Percentiles rank a stretch among this genome's conserved stretches.
phyloP scores from a whole-genome alignment of 2,888 invertebrate genomes.

The Melanargia galathea region DNA sequence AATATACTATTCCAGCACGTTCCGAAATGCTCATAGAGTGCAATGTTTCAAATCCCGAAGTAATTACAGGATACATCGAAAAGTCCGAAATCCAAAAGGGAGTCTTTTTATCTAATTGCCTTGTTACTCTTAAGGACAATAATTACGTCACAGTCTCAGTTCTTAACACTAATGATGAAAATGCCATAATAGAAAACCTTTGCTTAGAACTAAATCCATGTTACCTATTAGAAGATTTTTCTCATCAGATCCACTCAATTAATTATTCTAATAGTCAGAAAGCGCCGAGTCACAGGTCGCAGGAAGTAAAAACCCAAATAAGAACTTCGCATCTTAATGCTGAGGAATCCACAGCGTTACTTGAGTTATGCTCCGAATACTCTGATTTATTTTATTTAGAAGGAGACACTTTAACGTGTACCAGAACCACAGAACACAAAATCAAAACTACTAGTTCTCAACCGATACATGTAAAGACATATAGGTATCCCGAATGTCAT shows the following conservation, averaged over 20 bases:
- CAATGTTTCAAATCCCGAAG: constrained; percentile 8
- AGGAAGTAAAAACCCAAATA: too few species aligned
- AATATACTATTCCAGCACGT: constrained; percentile 14
- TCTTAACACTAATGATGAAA: not conserved
- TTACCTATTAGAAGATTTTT: not conserved
- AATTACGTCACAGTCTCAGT: not conserved
- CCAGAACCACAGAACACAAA: not conserved
- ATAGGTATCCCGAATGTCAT: not conserved
- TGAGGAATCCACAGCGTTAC: not conserved
- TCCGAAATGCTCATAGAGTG: constrained; percentile 22
- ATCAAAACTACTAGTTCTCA: not conserved
- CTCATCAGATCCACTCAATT: too few species aligned
- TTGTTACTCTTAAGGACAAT: too few species aligned
- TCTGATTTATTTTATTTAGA: constrained; percentile 2
- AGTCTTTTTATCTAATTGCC: not conserved
- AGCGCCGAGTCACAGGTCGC: too few species aligned
- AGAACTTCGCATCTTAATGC: not conserved
- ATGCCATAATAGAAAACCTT: not conserved
- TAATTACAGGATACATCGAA: not conserved
- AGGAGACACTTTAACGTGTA: not conserved
- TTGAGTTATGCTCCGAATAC: not conserved
- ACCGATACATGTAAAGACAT: not conserved
- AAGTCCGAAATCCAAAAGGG: constrained; percentile 28
- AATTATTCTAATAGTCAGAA: too few species aligned
- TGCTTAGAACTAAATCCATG: not conserved